phyloP scores from a whole-genome alignment of 2,888 invertebrate genomes.

The Temnothorax rugatulus region DNA sequence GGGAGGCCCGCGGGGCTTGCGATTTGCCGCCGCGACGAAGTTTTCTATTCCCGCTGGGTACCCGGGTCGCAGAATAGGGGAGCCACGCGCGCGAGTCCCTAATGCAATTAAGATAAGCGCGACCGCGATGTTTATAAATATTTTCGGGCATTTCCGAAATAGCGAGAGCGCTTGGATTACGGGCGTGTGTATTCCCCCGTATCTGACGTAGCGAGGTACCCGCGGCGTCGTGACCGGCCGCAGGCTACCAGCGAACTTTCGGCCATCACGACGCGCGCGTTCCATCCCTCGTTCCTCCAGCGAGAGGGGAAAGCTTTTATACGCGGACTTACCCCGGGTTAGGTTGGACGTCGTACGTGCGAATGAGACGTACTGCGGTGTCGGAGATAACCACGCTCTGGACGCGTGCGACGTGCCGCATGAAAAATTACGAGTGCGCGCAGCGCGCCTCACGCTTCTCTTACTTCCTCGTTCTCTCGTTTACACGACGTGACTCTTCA shows the following conservation, averaged over 20 bases:
- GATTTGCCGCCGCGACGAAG: slow-evolving; percentile 64
- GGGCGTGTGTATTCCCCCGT: slow-evolving; percentile 61
- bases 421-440: slow-evolving; percentile 78
- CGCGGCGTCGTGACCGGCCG: slow-evolving; percentile 70
- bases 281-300: background rate
- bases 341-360: slow-evolving; percentile 66
- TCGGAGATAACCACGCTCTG: slow-evolving; percentile 72
- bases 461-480: slow-evolving; percentile 36
- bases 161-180: background rate
- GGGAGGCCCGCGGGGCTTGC: slow-evolving; percentile 59
- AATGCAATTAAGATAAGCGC: slow-evolving; percentile 81
- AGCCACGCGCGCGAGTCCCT: slow-evolving; percentile 71
- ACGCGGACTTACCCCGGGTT: slow-evolving; percentile 60
- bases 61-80: slow-evolving; percentile 64
- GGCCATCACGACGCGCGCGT: slow-evolving; percentile 12
- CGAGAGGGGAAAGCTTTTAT: slow-evolving; percentile 52
- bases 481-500: slow-evolving; percentile 62
- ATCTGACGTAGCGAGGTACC: slow-evolving; percentile 73
- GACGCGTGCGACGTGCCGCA: slow-evolving; percentile 70
- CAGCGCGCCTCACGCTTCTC: slow-evolving; percentile 42
- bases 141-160: slow-evolving; percentile 63
- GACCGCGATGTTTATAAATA: slow-evolving; percentile 78
- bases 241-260: slow-evolving; percentile 74
- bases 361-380: slow-evolving; percentile 69
- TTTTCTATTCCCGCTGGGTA: slow-evolving; percentile 75